These are phyloP conservation scores for Bellardia bayeri DNA, from an alignment of 2,888 invertebrate species.

Conservation along the genomic window DNA sequence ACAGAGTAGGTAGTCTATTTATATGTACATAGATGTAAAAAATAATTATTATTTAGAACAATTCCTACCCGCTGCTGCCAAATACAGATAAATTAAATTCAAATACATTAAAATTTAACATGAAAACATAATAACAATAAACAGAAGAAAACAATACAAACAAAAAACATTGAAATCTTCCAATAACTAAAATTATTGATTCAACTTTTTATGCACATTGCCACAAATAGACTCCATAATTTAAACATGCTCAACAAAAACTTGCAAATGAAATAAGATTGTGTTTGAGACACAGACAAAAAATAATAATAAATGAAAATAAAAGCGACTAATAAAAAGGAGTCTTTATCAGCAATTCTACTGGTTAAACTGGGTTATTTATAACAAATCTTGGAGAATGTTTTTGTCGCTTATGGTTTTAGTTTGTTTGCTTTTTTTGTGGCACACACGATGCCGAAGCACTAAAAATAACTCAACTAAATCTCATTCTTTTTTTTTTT, in stretches of 20 bases:
- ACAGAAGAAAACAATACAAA: neutral
- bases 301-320: constrained; percentile 15
- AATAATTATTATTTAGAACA: too few species aligned
- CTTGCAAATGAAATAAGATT: constrained; percentile 31
- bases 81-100: constrained; percentile 1
- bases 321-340: constrained; percentile 29
- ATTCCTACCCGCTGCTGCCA: neutral
- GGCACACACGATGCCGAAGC: neutral
- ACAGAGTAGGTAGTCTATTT: too few species aligned
- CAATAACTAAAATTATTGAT: constrained; percentile 42
- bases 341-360: constrained; percentile 56
- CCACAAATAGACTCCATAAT: constrained; percentile 33
- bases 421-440: neutral
- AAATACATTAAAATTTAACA: constrained; percentile 3
- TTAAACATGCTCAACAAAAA: neutral
- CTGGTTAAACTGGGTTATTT: constrained; percentile 61
- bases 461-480: constrained; percentile 66
- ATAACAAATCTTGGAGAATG: constrained; percentile 49
- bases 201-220: constrained; percentile 20
- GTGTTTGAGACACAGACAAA: constrained; percentile 9
- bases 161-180: neutral
- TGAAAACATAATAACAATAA: constrained; percentile 28
- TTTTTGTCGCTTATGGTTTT: constrained; percentile 23
- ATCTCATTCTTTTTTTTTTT: constrained; percentile 43
- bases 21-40: too few species aligned